Base-by-base conservation (phyloP, 2,888 invertebrate species). In the Thymelicus acteon region DNA sequence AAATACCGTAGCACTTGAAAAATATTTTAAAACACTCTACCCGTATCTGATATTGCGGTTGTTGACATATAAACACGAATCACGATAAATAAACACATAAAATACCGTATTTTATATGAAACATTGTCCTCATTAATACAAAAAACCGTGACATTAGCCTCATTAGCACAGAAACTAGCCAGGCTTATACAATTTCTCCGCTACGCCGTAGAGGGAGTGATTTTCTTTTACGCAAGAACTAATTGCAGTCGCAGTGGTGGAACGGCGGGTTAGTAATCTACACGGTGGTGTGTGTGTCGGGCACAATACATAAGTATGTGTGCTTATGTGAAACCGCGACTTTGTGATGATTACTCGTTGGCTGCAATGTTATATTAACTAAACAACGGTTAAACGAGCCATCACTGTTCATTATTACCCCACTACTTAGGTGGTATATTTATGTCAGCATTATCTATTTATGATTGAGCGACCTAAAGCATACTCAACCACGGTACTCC, bases 141-240 rank as follows among this genome's bases (percentile, higher is more conserved):
- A 49, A 63, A 44, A 40, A 19, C 15, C 13, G 48, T 48, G 19
- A 67, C 60, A 60, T 67, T 58, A 48, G 60, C 48, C 60, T 67
- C 67, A 60, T 60, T 67, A 67, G 67, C 60, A 40, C 54, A 66
- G 66, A 47, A 66, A 66, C 66, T 47, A 52, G 15, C 39, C 39
- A 37, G 39, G 65, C 19, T 47, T 58, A 47, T 58, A 66, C 47
- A 66, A 66, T 66, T 66, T 65, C 64, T 40, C 57, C 24, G 24
- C 57, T 44, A 44, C 8, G 54, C 40, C 39, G 57, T 66, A 47
- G 47, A 60, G 60, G 66, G 60, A 70, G 60, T 24, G 70, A 70
- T 60, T 65, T 70, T 65, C 70, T 70, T 70, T 70, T 65, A 64
- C 70, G 39, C 60, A 60, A 63, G 39, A 70, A 70, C 70, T 70